Conservation (phyloP, 1,140 invertebrate species). For the Aphidius ervi region DNA sequence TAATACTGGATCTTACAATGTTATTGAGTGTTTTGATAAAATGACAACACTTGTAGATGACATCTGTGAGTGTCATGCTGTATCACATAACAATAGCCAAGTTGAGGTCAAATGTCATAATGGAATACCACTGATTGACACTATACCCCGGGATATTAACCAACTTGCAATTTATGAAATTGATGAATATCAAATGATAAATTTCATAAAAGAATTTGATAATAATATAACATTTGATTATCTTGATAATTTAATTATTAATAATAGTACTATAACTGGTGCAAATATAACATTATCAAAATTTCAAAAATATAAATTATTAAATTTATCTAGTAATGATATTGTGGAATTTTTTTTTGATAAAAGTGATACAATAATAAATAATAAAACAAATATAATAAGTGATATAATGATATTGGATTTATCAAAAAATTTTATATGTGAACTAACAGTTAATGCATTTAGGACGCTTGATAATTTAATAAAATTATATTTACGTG, state of each 20-base stretch:
- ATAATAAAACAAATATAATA: constrained; percentile 7
- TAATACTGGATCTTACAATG: not conserved
- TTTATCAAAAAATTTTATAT: constrained; percentile 24
- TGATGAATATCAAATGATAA: constrained; percentile 31
- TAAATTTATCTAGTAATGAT: constrained; percentile 55
- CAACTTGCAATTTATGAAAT: constrained; percentile 18
- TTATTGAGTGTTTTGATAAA: constrained; percentile 19
- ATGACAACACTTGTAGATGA: constrained; percentile 1
- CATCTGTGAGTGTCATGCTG: constrained; percentile 15
- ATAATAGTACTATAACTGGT: constrained; percentile 37
- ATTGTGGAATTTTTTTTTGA: constrained; percentile 37
- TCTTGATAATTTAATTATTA: constrained; percentile 35
- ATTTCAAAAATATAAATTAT: constrained; percentile 43
- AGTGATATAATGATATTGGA: constrained; percentile 18
- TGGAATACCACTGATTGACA: constrained; percentile 19
- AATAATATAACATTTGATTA: constrained; percentile 26
- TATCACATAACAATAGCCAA: constrained; percentile 5
- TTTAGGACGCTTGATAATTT: constrained; percentile 39
- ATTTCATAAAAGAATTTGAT: constrained; percentile 32
- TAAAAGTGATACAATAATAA: constrained; percentile 28
- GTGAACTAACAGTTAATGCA: constrained; percentile 12
- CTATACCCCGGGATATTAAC: constrained; percentile 10
- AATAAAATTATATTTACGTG: constrained; percentile 54
- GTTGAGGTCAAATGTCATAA: constrained; percentile 17
- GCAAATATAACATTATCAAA: constrained; percentile 47